Conservation (phyloP, 2,888 invertebrate genomes). For the Dimorphilus gyrociliatus region DNA sequence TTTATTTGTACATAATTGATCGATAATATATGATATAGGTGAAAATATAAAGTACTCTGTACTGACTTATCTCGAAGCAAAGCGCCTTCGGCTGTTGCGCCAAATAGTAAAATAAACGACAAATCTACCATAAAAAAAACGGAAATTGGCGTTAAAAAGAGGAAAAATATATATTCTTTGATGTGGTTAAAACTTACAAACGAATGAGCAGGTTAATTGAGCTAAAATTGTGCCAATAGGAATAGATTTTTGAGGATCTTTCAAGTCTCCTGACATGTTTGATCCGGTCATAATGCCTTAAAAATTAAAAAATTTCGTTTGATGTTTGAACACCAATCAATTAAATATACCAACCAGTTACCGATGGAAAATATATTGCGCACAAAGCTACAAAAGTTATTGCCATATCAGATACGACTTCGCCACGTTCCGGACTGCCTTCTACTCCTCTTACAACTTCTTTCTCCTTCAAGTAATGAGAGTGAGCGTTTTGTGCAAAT, state of each 20-base stretch:
- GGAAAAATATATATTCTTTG: neutral
- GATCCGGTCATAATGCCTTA: constrained; percentile 93
- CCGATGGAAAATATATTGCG: constrained; percentile 95
- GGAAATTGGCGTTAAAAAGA: neutral
- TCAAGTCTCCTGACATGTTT: constrained; percentile 87
- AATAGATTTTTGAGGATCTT: constrained; percentile 89
- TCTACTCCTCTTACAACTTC: constrained; percentile 10
- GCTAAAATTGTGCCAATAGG: constrained; percentile 91
- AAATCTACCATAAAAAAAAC: constrained; percentile 45
- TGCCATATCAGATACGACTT: constrained; percentile 51
- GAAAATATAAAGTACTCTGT: neutral
- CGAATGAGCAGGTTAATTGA: constrained; percentile 76
- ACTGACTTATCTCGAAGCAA: constrained; percentile 80
- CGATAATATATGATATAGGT: neutral
- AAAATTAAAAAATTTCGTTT: constrained; percentile 5
- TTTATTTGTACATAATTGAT: neutral
- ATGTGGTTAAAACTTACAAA: constrained; percentile 44
- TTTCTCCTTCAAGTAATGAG: constrained; percentile 10
- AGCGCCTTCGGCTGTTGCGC: constrained; percentile 77
- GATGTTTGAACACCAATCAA: neutral
- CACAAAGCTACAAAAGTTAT: constrained; percentile 85
- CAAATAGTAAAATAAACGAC: constrained; percentile 69
- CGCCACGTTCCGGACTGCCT: constrained; percentile 8
- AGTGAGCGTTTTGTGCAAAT: constrained; percentile 11
- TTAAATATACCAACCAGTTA: constrained; percentile 55